A percentile compares a stretch with the other conserved stretches of the same genome.
Conservation (phyloP, 2,888 invertebrate genomes). For the Athetis lepigone region DNA sequence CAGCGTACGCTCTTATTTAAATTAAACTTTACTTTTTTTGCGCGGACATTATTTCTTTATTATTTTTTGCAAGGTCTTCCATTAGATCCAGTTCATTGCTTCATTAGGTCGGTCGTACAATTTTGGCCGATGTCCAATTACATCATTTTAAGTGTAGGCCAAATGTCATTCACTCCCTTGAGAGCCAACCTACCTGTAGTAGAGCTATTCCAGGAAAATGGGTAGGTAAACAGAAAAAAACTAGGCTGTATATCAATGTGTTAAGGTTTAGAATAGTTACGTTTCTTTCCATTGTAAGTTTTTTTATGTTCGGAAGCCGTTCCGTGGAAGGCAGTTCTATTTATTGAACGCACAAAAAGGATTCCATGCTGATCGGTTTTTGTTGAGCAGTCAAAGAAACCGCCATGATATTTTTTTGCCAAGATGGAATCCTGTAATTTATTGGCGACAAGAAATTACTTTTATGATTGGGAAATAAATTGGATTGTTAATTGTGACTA, state of each 20-base stretch:
- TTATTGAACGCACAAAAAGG: constrained; percentile 79
- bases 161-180: constrained; percentile 67
- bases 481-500: constrained; percentile 28
- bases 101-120: constrained; percentile 28
- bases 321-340: constrained; percentile 74
- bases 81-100: constrained; percentile 35
- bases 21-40: constrained; percentile 8
- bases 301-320: constrained; percentile 78
- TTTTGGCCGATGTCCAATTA: constrained; percentile 33
- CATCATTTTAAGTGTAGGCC: constrained; percentile 54
- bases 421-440: constrained; percentile 65
- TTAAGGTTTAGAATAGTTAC: constrained; percentile 43
- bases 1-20: not conserved
- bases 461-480: constrained; percentile 56
- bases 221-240: constrained; percentile 36
- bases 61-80: constrained; percentile 27
- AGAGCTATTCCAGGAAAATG: constrained; percentile 59
- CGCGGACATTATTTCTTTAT: constrained; percentile 2
- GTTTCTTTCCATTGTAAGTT: constrained; percentile 47
- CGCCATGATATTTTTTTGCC: constrained; percentile 70
- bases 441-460: constrained; percentile 62
- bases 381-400: constrained; percentile 74
- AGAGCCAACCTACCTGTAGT: constrained; percentile 57
- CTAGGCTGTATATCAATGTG: constrained; percentile 30
- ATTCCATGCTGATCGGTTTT: constrained; percentile 81